These are phyloP conservation scores for Lasioglossum marginatum DNA, from an alignment of 2,888 invertebrate genomes.

Conservation along the genomic window DNA sequence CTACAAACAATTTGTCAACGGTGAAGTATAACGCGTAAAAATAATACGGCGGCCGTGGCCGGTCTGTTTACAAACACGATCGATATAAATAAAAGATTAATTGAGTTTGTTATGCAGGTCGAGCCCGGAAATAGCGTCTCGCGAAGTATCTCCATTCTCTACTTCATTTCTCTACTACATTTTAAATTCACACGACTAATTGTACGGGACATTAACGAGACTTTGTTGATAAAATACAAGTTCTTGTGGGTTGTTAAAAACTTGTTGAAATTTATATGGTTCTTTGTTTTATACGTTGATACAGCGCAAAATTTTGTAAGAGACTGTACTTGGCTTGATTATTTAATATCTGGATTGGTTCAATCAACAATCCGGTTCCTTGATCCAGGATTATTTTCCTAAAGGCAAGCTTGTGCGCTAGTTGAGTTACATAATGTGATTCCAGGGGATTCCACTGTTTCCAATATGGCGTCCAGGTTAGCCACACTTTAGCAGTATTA, in stretches of 20 bases:
- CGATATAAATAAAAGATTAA: slow-evolving; percentile 35
- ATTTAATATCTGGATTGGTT: neutral
- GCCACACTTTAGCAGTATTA: neutral
- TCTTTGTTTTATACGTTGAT: neutral
- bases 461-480: neutral
- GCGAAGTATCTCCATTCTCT: neutral
- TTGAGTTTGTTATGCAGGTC: slow-evolving; percentile 11
- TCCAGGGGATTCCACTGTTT: neutral
- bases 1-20: neutral
- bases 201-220: neutral
- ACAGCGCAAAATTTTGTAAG: neutral
- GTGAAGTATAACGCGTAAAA: slow-evolving; percentile 20
- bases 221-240: neutral
- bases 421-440: neutral
- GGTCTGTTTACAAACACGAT: slow-evolving; percentile 53
- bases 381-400: neutral
- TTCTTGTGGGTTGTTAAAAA: neutral
- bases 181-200: neutral
- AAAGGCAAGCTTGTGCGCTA: neutral
- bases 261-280: neutral
- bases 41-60: slow-evolving; percentile 1
- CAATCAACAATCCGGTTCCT: neutral
- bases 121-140: neutral
- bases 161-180: neutral
- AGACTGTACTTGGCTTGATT: neutral